Evolutionary conservation across 2,797 vertebrate species (phyloP).

Genomic region (Chromis chromis): DNA sequence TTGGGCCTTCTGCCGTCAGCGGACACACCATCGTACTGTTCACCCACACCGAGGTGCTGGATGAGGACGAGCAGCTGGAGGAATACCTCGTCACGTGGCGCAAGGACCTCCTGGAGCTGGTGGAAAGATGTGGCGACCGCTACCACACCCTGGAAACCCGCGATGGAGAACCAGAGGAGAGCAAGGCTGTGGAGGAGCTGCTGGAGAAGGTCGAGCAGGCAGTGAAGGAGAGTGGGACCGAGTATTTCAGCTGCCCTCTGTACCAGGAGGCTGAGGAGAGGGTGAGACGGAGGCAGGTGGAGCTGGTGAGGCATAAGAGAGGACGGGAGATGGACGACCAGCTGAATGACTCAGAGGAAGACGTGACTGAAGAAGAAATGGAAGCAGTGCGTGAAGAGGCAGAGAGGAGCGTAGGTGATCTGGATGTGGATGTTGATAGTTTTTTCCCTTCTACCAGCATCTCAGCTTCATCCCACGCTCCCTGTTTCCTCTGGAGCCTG

Average conservation of each 20-base stretch:
- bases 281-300: constrained; percentile 64
- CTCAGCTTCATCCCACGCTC: constrained; percentile 32
- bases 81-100: constrained; percentile 75
- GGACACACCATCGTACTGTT: constrained; percentile 78
- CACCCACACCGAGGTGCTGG: constrained; percentile 79
- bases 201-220: constrained; percentile 80
- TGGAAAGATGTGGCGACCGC: constrained; percentile 72
- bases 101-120: constrained; percentile 77
- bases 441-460: constrained; percentile 43
- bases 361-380: constrained; percentile 58
- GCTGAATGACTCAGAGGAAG: constrained; percentile 13
- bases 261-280: constrained; percentile 69
- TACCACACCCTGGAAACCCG: constrained; percentile 74
- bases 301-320: constrained; percentile 52
- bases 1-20: constrained; percentile 69
- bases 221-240: constrained; percentile 48
- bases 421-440: constrained; percentile 60
- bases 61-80: constrained; percentile 73
- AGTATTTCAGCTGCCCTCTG: constrained; percentile 73
- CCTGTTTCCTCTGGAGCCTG: constrained; percentile 60
- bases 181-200: constrained; percentile 61
- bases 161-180: constrained; percentile 27
- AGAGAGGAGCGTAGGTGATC: constrained; percentile 63
- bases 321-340: constrained; percentile 22
- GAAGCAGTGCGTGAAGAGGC: constrained; percentile 66